Base-by-base conservation (phyloP, 1,140 invertebrate species). In the Hyles vespertilio region DNA sequence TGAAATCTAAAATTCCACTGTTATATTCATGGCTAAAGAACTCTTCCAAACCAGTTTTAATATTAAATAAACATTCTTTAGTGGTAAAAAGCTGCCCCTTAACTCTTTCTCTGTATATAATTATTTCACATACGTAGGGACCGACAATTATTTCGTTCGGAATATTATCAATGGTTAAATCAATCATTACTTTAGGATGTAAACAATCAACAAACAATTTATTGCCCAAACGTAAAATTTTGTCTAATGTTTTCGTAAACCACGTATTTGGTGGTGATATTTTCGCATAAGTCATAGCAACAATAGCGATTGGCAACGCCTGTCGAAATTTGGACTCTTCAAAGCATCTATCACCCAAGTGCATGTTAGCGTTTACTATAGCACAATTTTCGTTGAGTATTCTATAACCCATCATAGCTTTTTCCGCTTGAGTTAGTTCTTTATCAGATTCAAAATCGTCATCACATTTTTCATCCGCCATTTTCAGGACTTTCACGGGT, bases 221-320 rank as follows among this genome's bases (percentile, higher is more conserved):
- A 53, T 89, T 91, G 0, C 90, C 90, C 36, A 91, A 74, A 3
- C 89, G 83, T 67, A 91, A 74, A 47, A 91, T 84, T 77, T 91
- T 91, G 56, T 91, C 90, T 6, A 91, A 47, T 0, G 89, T 91
- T 54, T 87, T 90, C 3, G 81, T 87, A 63, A 89, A 86, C 91
- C 91, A 91, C 1, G 87, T 89, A 56, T 88, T 90, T 0, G 91
- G 89, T 5, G 89, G 90, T 0, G 90, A 90, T 57, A 91, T 91
- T 72, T 90, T 87, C 0, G 90, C 88, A 63, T 91, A 91, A 0
- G 89, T 90, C 84, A 91, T 82, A 51, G 89, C 87, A 11, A 87
- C 79, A 5, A 89, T 70, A 0, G 86, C 82, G 61, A 91, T 89
- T 3, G 90, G 69, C 34, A 91, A 69, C 0, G 90, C 85, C 72